Evolutionary conservation across 2,797 vertebrate species (phyloP), one percentile per base, ranked within the genome.

Genomic region (Eidolon dupreanum): DNA sequence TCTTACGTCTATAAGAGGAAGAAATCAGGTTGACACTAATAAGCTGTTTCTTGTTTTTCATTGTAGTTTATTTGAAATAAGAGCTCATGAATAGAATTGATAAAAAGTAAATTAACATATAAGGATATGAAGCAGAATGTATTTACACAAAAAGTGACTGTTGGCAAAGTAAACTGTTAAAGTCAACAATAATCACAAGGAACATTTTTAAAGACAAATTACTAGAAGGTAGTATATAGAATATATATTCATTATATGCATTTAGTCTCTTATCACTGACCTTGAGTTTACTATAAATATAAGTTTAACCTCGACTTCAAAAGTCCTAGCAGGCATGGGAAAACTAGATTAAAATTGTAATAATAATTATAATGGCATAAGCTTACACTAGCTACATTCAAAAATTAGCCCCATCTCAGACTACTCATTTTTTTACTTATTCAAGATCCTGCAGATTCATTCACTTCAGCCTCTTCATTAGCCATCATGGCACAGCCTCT

Each of bases 91-190:
- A 86, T 88, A 97, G 97, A 98, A 96, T 97, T 81, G 97, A 95
- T 98, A 94, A 97, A 92, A 95, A 97, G 94, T 88, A 97, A 97
- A 98, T 84, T 96, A 71, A 85, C 75, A 98, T 97, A 96, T 89
- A 97, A 96, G 96, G 86, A 96, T 92, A 88, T 82, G 94, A 96
- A 89, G 75, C 94, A 97, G 93, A 98, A 97, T 97, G 97, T 97
- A 96, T 97, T 98, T 97, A 97, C 51, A 79, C 41, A 49, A 20
- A 97, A 65, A 97, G 93, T 93, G 93, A 93, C 96, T 97, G 93
- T 79, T 84, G 66, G 57, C 51, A 88, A 97, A 97, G 97, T 95
- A 95, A 98, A 97, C n/a, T 66, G 96, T 90, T 98, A 81, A 93
- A 97, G 75, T 96, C 93, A 98, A 97, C 92, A 96, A 81, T n/a